Conservation (phyloP, 1,140 invertebrate species). For the Euwallacea fornicatus region DNA sequence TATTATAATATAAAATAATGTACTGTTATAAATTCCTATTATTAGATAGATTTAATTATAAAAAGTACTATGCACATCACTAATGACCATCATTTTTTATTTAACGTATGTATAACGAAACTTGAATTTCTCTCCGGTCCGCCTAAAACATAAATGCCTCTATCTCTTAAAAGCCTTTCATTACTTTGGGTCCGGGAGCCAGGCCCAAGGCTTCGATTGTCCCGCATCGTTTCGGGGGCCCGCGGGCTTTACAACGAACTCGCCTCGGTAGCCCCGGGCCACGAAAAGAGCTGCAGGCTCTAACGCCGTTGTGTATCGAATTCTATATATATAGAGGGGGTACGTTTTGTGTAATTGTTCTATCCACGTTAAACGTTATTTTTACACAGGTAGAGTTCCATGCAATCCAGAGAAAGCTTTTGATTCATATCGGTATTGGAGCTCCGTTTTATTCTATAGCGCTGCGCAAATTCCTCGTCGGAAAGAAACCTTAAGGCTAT, state of each 20-base stretch:
- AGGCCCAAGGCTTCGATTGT: constrained; percentile 11
- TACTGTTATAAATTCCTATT: neutral
- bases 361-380: constrained; percentile 1
- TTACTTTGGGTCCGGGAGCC: constrained; percentile 7
- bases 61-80: neutral
- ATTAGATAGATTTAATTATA: neutral
- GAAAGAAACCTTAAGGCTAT: neutral
- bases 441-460: no score
- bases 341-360: neutral
- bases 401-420: neutral
- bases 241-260: constrained; percentile 15
- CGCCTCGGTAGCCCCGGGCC: constrained; percentile 13
- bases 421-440: neutral
- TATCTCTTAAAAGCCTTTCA: constrained; percentile 24
- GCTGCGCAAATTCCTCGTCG: no score
- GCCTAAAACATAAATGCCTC: constrained; percentile 18
- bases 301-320: constrained; percentile 19
- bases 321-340: constrained; percentile 6
- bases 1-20: neutral
- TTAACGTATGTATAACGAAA: neutral
- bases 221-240: constrained; percentile 22
- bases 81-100: neutral
- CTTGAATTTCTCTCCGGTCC: neutral
- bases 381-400: neutral
- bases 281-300: constrained; percentile 6